These are phyloP conservation scores for Oncorhynchus gorbuscha DNA, from an alignment of 2,113 vertebrate genomes.

Conservation along the genomic window DNA sequence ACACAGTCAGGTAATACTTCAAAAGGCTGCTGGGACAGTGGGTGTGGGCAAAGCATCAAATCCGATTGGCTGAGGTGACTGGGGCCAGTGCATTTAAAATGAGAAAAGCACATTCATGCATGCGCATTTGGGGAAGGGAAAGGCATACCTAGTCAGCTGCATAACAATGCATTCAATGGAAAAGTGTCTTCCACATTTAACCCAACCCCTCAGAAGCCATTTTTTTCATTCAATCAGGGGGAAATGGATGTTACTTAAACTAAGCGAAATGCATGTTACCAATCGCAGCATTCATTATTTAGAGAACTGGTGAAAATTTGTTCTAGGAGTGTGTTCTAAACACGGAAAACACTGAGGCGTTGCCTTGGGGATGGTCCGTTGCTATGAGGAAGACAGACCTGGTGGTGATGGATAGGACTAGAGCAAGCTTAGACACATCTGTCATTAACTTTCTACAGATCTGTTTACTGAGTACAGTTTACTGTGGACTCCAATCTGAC, in stretches of 20 bases:
- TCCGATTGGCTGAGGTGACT: constrained; percentile 27
- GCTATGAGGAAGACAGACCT: not conserved
- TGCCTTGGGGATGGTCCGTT: not conserved
- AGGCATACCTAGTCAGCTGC: too few species aligned
- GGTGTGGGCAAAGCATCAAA: constrained; percentile 18
- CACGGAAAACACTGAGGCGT: not conserved
- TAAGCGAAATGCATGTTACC: too few species aligned
- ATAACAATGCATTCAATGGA: too few species aligned
- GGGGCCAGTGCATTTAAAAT: not conserved
- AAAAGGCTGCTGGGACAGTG: constrained; percentile 13
- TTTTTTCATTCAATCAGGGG: too few species aligned
- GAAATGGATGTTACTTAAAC: too few species aligned
- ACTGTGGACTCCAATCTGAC: constrained; percentile 16
- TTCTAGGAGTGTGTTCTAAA: constrained; percentile 7
- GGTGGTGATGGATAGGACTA: not conserved
- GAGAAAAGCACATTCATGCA: too few species aligned
- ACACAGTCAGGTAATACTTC: constrained; percentile 10
- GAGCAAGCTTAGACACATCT: not conserved
- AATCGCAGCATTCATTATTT: not conserved
- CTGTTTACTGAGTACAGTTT: constrained; percentile 33
- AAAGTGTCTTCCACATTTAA: too few species aligned
- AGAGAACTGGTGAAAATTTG: constrained; percentile 1
- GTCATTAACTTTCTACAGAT: constrained; percentile 16
- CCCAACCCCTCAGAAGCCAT: too few species aligned
- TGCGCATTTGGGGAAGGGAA: too few species aligned